A percentile compares a stretch with the other conserved stretches of the same genome.
Conservation (phyloP, 2,113 vertebrate genomes). For the Cinclus mexicanus region DNA sequence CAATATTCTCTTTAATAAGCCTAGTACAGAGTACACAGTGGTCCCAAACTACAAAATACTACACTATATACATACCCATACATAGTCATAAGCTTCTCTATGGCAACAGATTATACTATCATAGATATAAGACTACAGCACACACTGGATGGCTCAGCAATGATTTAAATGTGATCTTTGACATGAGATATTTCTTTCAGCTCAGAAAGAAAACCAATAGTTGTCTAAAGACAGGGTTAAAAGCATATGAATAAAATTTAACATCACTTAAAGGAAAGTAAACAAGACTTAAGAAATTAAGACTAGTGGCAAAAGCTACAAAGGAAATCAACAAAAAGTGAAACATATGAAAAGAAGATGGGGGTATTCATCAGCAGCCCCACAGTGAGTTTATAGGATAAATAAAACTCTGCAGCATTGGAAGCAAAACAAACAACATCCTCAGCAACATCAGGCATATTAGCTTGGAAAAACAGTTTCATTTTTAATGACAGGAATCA, state of each 20-base stretch:
- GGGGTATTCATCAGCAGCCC: neutral
- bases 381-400: neutral
- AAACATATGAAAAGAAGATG: neutral
- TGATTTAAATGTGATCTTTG: neutral
- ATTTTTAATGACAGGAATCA: neutral
- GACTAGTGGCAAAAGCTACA: neutral
- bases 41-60: neutral
- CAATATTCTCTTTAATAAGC: neutral
- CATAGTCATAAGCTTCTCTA: neutral
- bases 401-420: neutral
- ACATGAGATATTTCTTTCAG: neutral
- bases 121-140: neutral
- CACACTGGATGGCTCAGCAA: neutral
- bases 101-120: neutral
- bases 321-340: neutral
- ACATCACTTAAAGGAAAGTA: neutral
- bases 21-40: neutral
- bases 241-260: neutral
- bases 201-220: neutral
- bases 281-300: neutral
- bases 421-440: neutral
- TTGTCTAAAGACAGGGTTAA: neutral
- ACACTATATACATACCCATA: neutral
- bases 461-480: neutral
- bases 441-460: neutral